A percentile compares a stretch with the other conserved stretches of the same genome.
Evolutionary conservation across 2,888 invertebrate species (phyloP).

Genomic region (Sicus ferrugineus): DNA sequence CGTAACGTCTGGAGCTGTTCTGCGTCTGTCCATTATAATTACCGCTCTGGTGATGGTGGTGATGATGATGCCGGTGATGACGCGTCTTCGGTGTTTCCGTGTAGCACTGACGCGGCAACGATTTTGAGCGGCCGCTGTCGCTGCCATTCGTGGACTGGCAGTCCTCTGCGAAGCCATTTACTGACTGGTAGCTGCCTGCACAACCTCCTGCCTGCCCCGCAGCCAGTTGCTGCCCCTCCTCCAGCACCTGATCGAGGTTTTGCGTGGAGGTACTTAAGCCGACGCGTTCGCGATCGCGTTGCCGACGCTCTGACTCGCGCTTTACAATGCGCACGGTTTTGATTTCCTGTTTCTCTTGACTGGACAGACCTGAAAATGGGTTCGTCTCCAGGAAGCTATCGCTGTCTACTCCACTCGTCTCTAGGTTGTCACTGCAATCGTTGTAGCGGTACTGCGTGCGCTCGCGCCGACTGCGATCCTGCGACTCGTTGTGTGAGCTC

Average conservation of each 20-base stretch:
- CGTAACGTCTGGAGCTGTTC: constrained; percentile 36
- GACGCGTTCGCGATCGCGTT: constrained; percentile 78
- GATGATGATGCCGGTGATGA: constrained; percentile 46
- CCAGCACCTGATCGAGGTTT: constrained; percentile 64
- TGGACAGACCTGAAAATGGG: constrained; percentile 69
- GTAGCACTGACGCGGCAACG: constrained; percentile 66
- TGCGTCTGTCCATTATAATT: no score
- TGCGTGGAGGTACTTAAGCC: constrained; percentile 62
- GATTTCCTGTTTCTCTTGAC: constrained; percentile 85
- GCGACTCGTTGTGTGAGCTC: constrained; percentile 38
- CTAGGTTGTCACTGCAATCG: constrained; percentile 60
- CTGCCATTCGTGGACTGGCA: constrained; percentile 50
- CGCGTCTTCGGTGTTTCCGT: constrained; percentile 53
- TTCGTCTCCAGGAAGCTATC: constrained; percentile 62
- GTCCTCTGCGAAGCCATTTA: constrained; percentile 43
- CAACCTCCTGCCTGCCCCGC: constrained; percentile 39
- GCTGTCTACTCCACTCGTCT: constrained; percentile 62
- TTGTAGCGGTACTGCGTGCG: constrained; percentile 52
- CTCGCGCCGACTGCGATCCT: constrained; percentile 28
- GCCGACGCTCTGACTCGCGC: constrained; percentile 86
- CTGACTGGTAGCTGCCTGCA: constrained; percentile 33
- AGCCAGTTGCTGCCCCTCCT: constrained; percentile 57
- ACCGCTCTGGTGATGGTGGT: constrained; percentile 24
- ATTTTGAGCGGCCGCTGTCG: constrained; percentile 65
- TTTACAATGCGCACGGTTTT: constrained; percentile 95